Base-by-base conservation (phyloP, 2,888 invertebrate genomes). In the Tanaodytes sp. region DNA sequence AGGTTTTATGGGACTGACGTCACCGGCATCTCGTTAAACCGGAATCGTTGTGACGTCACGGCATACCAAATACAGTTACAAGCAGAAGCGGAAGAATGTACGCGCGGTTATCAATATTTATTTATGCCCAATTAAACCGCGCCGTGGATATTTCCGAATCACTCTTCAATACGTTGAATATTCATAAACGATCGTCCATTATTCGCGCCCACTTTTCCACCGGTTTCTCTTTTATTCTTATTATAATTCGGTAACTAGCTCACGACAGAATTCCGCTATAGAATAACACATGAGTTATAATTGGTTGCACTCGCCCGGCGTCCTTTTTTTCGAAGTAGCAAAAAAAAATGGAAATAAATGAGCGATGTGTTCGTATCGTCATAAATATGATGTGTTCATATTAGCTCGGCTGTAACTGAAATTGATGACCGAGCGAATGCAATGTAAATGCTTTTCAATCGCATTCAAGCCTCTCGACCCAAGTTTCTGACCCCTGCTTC, bases 31-130 rank as follows among this genome's bases (percentile, higher is more conserved):
- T n/a, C n/a, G n/a, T n/a, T n/a, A n/a, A n/a, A n/a, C n/a, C n/a
- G n/a, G n/a, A n/a, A n/a, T n/a, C n/a, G n/a, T n/a, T n/a, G n/a
- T n/a, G 72, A 76, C 76, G 74, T 75, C 75, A 73, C 65, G 20
- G 40, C 42, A 46, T 62, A 61, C 61, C 61, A 46, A 57, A 61
- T 62, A 62, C 67, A 67, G 67, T n/a, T n/a, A n/a, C n/a, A n/a
- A n/a, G n/a, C n/a, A n/a, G 43, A 61, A 49, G 43, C 59, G 55
- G 48, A 66, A 51, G 52, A 45, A 36, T 39, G 61, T 14, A 15
- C 39, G 33, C 46, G 48, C 23, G 52, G 31, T 65, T 58, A 46
- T 43, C 39, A 58, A 49, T 51, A 42, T 59, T 46, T 55, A 54
- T 54, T 59, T 54, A 52, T 51, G 37, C 23, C 33, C 37, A 43